Evolutionary conservation across 2,113 vertebrate genomes (phyloP).

Genomic region (Nerophis ophidion): DNA sequence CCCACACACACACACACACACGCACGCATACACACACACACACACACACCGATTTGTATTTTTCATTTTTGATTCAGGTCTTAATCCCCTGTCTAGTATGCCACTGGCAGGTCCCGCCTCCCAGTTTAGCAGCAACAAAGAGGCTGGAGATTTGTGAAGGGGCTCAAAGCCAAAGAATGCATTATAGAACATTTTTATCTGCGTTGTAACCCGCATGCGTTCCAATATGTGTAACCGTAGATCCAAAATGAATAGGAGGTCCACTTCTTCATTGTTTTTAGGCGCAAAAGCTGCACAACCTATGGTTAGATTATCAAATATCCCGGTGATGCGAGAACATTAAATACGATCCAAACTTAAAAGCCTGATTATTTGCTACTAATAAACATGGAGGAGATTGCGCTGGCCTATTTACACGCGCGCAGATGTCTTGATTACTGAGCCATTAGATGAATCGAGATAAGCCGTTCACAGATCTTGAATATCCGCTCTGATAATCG

Average conservation of each 20-base stretch:
- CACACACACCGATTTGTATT: conserved; percentile 42
- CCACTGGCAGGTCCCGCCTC: conserved; percentile 54
- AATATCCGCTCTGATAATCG: conserved; percentile 39
- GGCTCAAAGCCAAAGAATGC: conserved; percentile 42
- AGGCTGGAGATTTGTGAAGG: conserved; percentile 43
- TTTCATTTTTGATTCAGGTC: conserved; percentile 55
- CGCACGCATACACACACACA: neutral
- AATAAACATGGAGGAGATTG: conserved; percentile 42
- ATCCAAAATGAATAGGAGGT: neutral
- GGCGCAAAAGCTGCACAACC: neutral
- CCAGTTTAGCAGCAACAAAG: conserved; percentile 56
- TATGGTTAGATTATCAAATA: neutral
- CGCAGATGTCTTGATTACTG: conserved; percentile 54
- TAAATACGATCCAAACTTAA: conserved; percentile 33
- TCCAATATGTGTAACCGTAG: conserved; percentile 3
- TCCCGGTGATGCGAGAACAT: conserved; percentile 11
- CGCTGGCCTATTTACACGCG: conserved; percentile 40
- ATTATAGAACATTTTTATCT: conserved; percentile 42
- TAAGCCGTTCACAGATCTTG: conserved; percentile 40
- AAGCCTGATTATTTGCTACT: conserved; percentile 46
- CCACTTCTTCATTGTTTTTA: neutral
- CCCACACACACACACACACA: conserved; percentile 3
- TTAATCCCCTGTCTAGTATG: conserved; percentile 61
- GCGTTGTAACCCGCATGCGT: conserved; percentile 28
- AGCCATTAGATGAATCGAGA: conserved; percentile 59